A percentile compares a stretch with the other conserved stretches of the same genome.
Conservation (phyloP, 2,888 invertebrate species). For the Sphaerophoria rueppellii region DNA sequence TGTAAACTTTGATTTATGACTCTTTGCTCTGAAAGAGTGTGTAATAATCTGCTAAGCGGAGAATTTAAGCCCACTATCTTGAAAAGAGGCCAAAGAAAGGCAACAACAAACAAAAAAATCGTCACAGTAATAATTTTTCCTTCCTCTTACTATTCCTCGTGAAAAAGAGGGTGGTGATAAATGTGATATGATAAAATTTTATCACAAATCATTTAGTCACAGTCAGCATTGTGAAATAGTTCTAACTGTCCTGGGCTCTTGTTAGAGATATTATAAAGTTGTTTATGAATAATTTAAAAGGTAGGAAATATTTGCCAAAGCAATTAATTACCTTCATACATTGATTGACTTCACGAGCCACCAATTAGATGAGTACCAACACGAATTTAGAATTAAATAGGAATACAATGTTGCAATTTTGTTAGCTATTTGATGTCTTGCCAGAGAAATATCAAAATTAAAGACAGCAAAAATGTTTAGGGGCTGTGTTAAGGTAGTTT, state of each 20-base stretch:
- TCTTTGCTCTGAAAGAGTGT: conserved; percentile 18
- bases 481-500: not conserved
- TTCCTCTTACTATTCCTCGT: not conserved
- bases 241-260: not conserved
- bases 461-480: not conserved
- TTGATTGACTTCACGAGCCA: conserved; percentile 12
- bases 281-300: not conserved
- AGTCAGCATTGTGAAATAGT: conserved; percentile 9
- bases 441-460: not conserved
- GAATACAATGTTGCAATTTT: not conserved
- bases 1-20: conserved; percentile 62
- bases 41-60: conserved; percentile 37
- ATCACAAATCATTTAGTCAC: conserved; percentile 57
- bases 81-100: not conserved
- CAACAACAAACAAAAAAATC: not conserved
- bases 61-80: not conserved
- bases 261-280: not conserved
- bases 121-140: not conserved
- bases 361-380: not conserved
- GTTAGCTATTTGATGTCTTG: conserved; percentile 16
- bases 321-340: not conserved
- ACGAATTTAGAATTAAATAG: not conserved
- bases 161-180: conserved; percentile 27
- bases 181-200: conserved; percentile 62
- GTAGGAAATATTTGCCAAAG: too few relatives aligned